phyloP scores from a whole-genome alignment of 2,113 vertebrate genomes.

The Myocastor coypus region DNA sequence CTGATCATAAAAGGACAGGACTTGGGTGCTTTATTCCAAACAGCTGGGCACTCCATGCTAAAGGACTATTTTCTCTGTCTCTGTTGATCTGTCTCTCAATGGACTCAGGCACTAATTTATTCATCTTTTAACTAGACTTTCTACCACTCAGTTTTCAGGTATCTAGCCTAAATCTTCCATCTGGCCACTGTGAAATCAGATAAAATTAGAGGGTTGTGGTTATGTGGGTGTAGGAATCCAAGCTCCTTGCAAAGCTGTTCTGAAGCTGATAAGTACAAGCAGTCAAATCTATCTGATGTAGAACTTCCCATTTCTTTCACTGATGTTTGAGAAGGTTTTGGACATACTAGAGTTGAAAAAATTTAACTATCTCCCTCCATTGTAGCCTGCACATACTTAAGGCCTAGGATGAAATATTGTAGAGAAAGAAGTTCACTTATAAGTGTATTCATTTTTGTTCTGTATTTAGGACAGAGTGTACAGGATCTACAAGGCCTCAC shows the following conservation, averaged over 20 bases:
- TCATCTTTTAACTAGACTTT: background rate
- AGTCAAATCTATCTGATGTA: background rate
- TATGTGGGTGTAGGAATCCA: background rate
- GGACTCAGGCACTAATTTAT: background rate
- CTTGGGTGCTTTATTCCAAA: background rate
- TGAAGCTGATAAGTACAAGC: background rate
- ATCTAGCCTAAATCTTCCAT: background rate
- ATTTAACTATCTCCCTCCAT: background rate
- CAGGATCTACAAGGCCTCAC: no score
- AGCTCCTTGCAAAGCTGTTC: background rate
- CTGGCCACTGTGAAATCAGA: background rate
- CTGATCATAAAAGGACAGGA: background rate
- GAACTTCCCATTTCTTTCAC: background rate
- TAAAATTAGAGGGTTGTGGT: background rate
- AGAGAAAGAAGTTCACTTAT: background rate
- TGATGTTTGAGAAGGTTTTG: background rate
- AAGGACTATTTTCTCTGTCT: background rate
- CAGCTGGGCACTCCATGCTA: background rate
- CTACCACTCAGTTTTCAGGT: background rate
- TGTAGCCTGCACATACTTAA: background rate
- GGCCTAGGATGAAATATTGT: background rate
- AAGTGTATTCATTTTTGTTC: background rate
- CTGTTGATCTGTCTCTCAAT: background rate
- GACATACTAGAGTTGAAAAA: background rate
- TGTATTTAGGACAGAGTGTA: no score